Base-by-base conservation (phyloP, 1,140 invertebrate genomes). In the Drosophila yakuba region DNA sequence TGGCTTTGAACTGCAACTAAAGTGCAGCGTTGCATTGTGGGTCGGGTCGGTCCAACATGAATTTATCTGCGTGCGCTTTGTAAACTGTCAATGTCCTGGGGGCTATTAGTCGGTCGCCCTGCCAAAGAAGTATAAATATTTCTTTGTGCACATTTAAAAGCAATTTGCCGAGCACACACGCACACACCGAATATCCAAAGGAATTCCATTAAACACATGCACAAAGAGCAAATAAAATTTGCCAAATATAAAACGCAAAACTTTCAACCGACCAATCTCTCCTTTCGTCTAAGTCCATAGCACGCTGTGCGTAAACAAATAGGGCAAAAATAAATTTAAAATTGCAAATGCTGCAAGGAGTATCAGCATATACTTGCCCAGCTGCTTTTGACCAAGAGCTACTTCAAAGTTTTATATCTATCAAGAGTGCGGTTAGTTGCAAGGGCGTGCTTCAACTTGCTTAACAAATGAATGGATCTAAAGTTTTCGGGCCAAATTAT, bases 81-180 rank as follows among this genome's bases (percentile, higher is more conserved):
- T 74, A 36, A 69, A 20, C 66, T 73, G 79, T 84, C 79, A 64
- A 72, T 75, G 59, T 44, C 75, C 80, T 17, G 59, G 62, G 66
- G 75, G 71, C 75, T 82, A 84, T 83, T 83, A 84, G 75, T 82
- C 71, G 72, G 52, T 66, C 43, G 39, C 23, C 38, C 48, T 55
- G 41, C 36, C 41, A 51, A 69, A 52, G 56, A 20, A 75, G 66
- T 60, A 62, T 72, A 79, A 82, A 79, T 88, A 80, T 72, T 82
- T 72, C 78, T 83, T 82, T 78, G 84, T 68, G 66, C 47, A 59
- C 79, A 88, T 83, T 88, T 83, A 76, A 78, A 86, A 83, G 75
- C 75, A 82, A 85, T 82, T 86, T 88, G 11, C 35, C n/a, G 43
- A 60, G 39, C 55, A 51, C 47, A 48, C 55, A 60, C 36, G 56